Conservation (phyloP, 2,797 vertebrate species). For the Channa striata region DNA sequence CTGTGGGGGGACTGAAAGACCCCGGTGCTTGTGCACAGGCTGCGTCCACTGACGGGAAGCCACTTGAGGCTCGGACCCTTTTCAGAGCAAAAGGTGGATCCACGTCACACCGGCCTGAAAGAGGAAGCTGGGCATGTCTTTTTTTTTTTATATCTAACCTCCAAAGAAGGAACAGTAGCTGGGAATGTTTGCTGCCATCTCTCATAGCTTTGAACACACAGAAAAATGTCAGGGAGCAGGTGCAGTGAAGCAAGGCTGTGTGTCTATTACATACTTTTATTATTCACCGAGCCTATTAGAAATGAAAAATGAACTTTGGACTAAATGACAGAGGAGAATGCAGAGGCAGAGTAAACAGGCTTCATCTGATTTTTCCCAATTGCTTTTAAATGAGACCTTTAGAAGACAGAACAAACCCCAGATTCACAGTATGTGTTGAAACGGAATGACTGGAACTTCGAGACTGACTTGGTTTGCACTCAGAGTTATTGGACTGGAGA, state of each 20-base stretch:
- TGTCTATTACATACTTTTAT: slow-evolving; percentile 17
- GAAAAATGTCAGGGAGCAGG: slow-evolving; percentile 12
- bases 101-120: neutral
- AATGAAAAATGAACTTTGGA: slow-evolving; percentile 2
- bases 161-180: neutral
- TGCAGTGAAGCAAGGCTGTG: slow-evolving; percentile 3
- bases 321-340: neutral
- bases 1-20: slow-evolving; percentile 16
- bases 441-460: slow-evolving; percentile 13
- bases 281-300: slow-evolving; percentile 10
- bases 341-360: neutral
- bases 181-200: neutral
- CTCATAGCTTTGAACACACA: neutral
- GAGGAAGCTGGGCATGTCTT: slow-evolving; percentile 5
- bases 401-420: slow-evolving; percentile 18
- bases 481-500: slow-evolving; percentile 25
- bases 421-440: neutral
- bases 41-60: neutral
- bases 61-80: slow-evolving; percentile 15
- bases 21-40: slow-evolving; percentile 11
- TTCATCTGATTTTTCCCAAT: slow-evolving; percentile 11
- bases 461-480: slow-evolving; percentile 16
- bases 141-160: no score
- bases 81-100: slow-evolving; percentile 4
- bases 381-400: slow-evolving; percentile 18